A percentile compares a stretch with the other conserved stretches of the same genome.
Conservation (phyloP, 2,888 invertebrate species). For the Trichopoda pennipes region DNA sequence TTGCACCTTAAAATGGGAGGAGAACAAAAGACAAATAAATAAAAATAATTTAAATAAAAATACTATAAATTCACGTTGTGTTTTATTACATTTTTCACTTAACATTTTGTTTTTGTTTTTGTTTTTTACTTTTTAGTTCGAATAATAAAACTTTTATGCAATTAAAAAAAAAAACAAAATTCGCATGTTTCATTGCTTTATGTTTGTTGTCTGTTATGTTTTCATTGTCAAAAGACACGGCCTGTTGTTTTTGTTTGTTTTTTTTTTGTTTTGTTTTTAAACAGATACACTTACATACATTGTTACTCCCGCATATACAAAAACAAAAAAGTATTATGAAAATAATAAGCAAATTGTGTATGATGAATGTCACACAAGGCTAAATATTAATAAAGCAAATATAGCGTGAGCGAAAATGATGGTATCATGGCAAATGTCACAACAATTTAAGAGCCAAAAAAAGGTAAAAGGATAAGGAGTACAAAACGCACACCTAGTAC, state of each 20-base stretch:
- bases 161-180: conserved; percentile 11
- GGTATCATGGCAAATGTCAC: not conserved
- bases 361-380: conserved; percentile 26
- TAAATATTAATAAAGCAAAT: conserved; percentile 2
- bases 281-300: not conserved
- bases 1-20: not conserved
- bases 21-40: not conserved
- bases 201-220: conserved; percentile 17
- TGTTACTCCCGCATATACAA: not conserved
- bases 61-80: conserved; percentile 23
- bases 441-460: not conserved
- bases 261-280: too few species aligned
- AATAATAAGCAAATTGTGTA: conserved; percentile 23
- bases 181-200: conserved; percentile 15
- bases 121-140: not conserved
- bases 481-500: too few species aligned
- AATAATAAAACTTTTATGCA: not conserved
- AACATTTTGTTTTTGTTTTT: too few species aligned
- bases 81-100: not conserved
- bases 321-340: not conserved
- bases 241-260: not conserved
- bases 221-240: conserved; percentile 40
- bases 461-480: too few species aligned
- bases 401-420: too few species aligned
- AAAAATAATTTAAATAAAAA: conserved; percentile 30